These are phyloP conservation scores for Festucalex cinctus DNA, from an alignment of 2,113 vertebrate species.

Conservation along the genomic window DNA sequence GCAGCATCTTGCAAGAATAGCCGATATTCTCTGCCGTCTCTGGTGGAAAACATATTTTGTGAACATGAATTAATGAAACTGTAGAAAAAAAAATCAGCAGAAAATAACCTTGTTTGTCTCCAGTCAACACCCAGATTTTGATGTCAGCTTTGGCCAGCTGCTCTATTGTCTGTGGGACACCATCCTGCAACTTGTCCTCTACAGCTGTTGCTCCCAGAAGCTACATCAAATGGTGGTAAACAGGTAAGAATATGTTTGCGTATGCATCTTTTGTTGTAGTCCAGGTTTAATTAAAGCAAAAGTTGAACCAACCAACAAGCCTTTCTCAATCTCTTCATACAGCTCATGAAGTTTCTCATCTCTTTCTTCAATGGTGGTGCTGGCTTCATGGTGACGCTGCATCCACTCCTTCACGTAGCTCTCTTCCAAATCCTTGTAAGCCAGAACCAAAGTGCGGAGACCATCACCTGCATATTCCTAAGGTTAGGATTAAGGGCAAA, in stretches of 20 bases:
- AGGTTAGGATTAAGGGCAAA: background rate
- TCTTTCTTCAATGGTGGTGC: constrained; percentile 73
- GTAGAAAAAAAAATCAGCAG: background rate
- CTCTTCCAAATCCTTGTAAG: constrained; percentile 83
- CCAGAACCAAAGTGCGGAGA: constrained; percentile 84
- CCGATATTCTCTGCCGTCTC: constrained; percentile 93
- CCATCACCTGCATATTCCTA: constrained; percentile 91
- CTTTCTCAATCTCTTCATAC: constrained; percentile 89
- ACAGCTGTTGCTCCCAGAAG: constrained; percentile 87
- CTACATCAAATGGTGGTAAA: constrained; percentile 51
- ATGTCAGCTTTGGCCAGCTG: constrained; percentile 87
- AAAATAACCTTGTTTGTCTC: constrained; percentile 89
- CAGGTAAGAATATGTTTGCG: no score
- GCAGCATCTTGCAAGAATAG: constrained; percentile 87
- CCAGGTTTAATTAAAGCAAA: background rate
- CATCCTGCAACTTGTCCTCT: constrained; percentile 94
- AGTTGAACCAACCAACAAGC: constrained; percentile 75
- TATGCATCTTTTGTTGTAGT: background rate
- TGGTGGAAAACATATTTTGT: constrained; percentile 41
- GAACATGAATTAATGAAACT: background rate
- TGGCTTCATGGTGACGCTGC: constrained; percentile 80
- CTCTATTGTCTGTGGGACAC: constrained; percentile 88
- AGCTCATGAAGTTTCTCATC: constrained; percentile 77
- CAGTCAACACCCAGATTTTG: constrained; percentile 94
- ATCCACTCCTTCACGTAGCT: constrained; percentile 76